Conservation (phyloP, 1,140 invertebrate species). For the Zaprionus camerounensis region DNA sequence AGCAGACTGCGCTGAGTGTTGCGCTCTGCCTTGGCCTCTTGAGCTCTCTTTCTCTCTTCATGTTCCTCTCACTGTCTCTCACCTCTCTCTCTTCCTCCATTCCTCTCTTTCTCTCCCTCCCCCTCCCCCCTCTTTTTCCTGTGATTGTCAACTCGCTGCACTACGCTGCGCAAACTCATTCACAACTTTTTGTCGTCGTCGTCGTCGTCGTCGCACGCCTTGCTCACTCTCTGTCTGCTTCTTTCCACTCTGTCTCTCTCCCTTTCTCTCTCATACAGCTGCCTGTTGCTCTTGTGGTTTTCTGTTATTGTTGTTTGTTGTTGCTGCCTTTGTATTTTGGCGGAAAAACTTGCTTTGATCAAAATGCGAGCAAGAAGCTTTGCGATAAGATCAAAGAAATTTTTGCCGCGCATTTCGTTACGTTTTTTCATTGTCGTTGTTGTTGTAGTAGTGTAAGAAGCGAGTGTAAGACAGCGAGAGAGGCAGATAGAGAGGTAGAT, state of each 20-base stretch:
- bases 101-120: not conserved
- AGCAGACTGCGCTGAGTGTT: too few relatives aligned
- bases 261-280: conserved; percentile 11
- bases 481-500: not conserved
- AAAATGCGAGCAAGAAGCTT: conserved; percentile 84
- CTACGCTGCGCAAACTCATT: conserved; percentile 36
- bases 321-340: conserved; percentile 69
- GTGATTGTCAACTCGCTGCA: not conserved
- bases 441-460: conserved; percentile 5
- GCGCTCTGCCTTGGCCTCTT: not conserved
- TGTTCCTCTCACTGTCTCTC: not conserved
- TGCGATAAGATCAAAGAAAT: conserved; percentile 84
- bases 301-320: conserved; percentile 42
- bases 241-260: conserved; percentile 17
- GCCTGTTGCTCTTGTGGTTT: conserved; percentile 52
- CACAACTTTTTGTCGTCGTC: conserved; percentile 45
- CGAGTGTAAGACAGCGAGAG: conserved; percentile 29
- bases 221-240: conserved; percentile 1
- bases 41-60: not conserved
- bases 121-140: not conserved
- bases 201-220: conserved; percentile 23
- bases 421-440: conserved; percentile 53
- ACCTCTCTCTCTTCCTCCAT: not conserved
- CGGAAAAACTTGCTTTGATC: conserved; percentile 85
- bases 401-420: conserved; percentile 82